phyloP scores from a whole-genome alignment of 2,113 vertebrate genomes.

The Aleadryas rufinucha region DNA sequence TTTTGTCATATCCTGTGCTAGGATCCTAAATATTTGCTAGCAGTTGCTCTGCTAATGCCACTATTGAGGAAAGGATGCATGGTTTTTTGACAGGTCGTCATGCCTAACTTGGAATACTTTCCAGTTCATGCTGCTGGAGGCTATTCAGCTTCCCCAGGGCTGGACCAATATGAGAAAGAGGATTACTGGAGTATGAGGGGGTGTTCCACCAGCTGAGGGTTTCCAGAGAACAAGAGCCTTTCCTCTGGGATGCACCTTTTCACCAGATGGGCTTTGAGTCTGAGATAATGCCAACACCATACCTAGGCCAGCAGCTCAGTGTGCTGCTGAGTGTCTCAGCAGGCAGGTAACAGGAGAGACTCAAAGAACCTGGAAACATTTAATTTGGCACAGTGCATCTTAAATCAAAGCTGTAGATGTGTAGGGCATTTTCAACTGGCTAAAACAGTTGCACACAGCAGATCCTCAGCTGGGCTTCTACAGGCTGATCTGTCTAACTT shows the following conservation, averaged over 20 bases:
- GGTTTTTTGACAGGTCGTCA: neutral
- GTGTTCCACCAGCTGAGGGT: neutral
- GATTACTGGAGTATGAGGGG: neutral
- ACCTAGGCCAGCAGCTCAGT: neutral
- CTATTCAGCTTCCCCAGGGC: neutral
- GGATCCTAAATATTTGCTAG: neutral
- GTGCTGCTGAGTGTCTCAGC: neutral
- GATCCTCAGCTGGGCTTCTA: neutral
- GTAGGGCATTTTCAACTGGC: neutral
- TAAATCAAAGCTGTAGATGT: neutral
- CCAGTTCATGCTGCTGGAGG: neutral
- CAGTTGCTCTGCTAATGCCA: neutral
- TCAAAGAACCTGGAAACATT: neutral
- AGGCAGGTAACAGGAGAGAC: neutral
- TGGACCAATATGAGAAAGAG: neutral
- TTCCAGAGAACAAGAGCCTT: neutral
- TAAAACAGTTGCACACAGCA: neutral
- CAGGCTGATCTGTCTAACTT: neutral
- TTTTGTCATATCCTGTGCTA: neutral
- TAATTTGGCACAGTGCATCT: neutral
- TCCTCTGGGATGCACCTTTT: neutral
- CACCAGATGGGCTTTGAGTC: neutral
- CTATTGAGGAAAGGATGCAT: neutral
- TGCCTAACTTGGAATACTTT: neutral
- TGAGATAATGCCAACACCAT: accelerated